phyloP scores from a whole-genome alignment of 2,113 vertebrate species.

The pig (Sus scrofa) region DNA sequence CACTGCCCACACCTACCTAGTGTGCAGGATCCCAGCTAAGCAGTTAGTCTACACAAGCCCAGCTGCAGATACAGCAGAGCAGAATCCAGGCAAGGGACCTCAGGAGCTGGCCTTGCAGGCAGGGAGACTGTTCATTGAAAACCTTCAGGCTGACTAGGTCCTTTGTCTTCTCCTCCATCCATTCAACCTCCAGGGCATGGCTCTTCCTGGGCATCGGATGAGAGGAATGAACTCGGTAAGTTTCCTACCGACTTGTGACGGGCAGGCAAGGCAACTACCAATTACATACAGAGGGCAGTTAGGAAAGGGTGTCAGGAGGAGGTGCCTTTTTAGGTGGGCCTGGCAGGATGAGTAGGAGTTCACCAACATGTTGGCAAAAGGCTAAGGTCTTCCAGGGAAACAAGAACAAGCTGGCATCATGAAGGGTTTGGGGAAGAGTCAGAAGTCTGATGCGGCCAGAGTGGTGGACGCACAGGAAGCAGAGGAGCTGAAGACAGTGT shows the following conservation, averaged over 20 bases:
- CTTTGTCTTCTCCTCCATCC: neutral
- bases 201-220: neutral
- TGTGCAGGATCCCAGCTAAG: neutral
- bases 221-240: neutral
- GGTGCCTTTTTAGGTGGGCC: neutral
- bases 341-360: neutral
- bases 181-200: accelerated
- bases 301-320: neutral
- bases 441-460: neutral
- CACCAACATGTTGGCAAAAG: neutral
- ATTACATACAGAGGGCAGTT: neutral
- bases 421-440: too few species aligned
- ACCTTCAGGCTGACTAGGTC: neutral
- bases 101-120: neutral
- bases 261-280: neutral
- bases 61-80: neutral
- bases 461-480: neutral
- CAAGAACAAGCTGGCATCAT: neutral
- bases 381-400: neutral
- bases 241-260: neutral
- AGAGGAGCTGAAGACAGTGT: accelerated
- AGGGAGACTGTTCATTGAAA: neutral
- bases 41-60: neutral
- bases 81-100: neutral
- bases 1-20: neutral